Evolutionary conservation across 1,140 invertebrate genomes (phyloP), one percentile per base, ranked within the genome.

Genomic region (Leptonema lineaticorne): DNA sequence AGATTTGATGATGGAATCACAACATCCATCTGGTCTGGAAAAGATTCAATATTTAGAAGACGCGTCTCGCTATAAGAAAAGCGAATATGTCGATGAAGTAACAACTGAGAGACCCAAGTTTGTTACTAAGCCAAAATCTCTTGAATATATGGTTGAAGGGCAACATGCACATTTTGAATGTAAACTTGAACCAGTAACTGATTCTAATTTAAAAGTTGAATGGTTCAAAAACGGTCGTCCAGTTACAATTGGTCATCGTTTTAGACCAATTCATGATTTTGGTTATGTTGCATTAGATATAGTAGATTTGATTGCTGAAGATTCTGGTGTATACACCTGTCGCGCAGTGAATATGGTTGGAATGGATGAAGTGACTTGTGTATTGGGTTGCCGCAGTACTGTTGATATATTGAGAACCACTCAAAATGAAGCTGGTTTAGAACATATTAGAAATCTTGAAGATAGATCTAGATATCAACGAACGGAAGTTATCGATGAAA

Each of bases 161-260:
- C 89, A 95, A 73, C 91, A 95, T 74, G 94, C 95, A 59, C 96
- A 99, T 76, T 99, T 99, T 82, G 97, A 99, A 84, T 96, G 95
- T 77, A 97, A 97, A 81, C 84, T 98, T 14, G 95, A 97, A 81
- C 95, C 95, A n/a, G 91, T 95, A 2, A 96, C 95, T 18, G 96
- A 98, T 83, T 87, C 93, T 0, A 95, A 97, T 74, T 78, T 97
- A 22, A 92, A 94, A 81, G 93, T 97, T 14, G 94, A 96, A 80
- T 97, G 94, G 94, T 96, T 87, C 76, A 95, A 94, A 76, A 94
- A 96, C 80, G 92, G 92, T 59, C 86, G 90, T 75, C 92, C 92
- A 65, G 87, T 96, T 30, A 94, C 91, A 6, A 88, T 95, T 77
- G 92, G 93, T 67, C 92, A 94, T 77, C 86, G 95, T 72, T 96